Base-by-base conservation (phyloP, 2,113 vertebrate species). In the Pimephales promelas region DNA sequence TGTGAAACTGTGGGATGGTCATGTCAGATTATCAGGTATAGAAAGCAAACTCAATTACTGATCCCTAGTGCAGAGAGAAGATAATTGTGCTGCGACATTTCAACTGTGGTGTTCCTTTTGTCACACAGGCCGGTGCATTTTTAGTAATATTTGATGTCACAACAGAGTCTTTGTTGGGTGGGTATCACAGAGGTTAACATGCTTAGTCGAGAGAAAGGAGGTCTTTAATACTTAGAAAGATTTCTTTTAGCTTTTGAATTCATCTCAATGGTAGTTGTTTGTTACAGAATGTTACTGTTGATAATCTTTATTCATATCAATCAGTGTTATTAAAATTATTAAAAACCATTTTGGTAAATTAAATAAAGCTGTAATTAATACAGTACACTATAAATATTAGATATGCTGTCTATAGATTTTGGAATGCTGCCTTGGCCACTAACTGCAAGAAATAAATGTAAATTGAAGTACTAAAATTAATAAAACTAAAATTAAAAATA, bases 71-170 rank as follows among this genome's bases (percentile, higher is more conserved):
- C 49, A 81, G 71, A n/a, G n/a, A n/a, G n/a, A 76, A 52, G 56
- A 85, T 82, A 57, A 72, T 78, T 84, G 79, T 26, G 16, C 34
- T 71, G 62, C 52, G 22, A 81, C 5, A 62, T 86, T 79, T 83
- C 2, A 47, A 61, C 49, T 52, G 26, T 43, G 14, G 16, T 4
- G 11, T n/a, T 54, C 7, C 62, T 56, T 79, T 79, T 79, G 49
- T 78, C 47, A 83, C 0, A 3, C 56, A 13, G 40, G n/a, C 57
- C 5, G 14, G 26, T 34, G 24, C 16, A 22, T 62, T 82, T 75
- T 74, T 62, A 31, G 2, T 40, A 40, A 10, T 28, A 28, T 40
- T 40, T 40, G 34, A 24, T 83, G n/a, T 83, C 31, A 66, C 28
- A 4, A 3, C 31, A 66, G 40, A 75, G 16, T 82, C 34, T 26